These are phyloP conservation scores for Cryptotermes secundus DNA, from an alignment of 1,140 invertebrate species.

Conservation along the genomic window DNA sequence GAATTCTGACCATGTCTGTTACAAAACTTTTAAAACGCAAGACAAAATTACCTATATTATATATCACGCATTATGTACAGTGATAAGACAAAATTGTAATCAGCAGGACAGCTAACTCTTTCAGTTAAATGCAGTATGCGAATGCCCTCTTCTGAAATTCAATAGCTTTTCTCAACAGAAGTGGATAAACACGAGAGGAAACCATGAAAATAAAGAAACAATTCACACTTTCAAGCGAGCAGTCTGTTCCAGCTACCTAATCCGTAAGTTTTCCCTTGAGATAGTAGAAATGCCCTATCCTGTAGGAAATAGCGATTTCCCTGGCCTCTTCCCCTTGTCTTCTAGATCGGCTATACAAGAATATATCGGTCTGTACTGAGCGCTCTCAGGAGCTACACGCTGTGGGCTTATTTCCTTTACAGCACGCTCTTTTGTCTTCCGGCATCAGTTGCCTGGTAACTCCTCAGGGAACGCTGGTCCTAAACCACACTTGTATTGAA, in stretches of 20 bases:
- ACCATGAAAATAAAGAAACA: not conserved
- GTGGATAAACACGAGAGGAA: too few species aligned
- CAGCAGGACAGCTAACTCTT: too few species aligned
- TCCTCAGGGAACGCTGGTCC: not conserved
- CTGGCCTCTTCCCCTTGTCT: not conserved
- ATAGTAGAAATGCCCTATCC: not conserved
- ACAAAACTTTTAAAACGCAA: too few species aligned
- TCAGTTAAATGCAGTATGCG: too few species aligned
- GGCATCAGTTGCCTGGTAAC: not conserved
- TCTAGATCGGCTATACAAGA: constrained; percentile 8
- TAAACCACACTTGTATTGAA: not conserved
- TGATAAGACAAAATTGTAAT: too few species aligned
- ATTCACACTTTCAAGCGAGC: not conserved
- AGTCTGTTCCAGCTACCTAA: not conserved
- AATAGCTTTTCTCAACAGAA: too few species aligned
- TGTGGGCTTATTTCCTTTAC: not conserved
- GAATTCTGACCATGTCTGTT: too few species aligned
- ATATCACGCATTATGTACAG: too few species aligned
- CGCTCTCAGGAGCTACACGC: not conserved
- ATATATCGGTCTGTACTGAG: not conserved
- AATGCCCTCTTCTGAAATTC: too few species aligned
- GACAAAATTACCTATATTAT: too few species aligned
- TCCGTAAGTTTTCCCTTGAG: not conserved
- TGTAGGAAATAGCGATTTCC: not conserved
- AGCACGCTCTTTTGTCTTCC: not conserved